phyloP scores from a whole-genome alignment of 2,113 vertebrate species.

The Istiophorus platypterus region DNA sequence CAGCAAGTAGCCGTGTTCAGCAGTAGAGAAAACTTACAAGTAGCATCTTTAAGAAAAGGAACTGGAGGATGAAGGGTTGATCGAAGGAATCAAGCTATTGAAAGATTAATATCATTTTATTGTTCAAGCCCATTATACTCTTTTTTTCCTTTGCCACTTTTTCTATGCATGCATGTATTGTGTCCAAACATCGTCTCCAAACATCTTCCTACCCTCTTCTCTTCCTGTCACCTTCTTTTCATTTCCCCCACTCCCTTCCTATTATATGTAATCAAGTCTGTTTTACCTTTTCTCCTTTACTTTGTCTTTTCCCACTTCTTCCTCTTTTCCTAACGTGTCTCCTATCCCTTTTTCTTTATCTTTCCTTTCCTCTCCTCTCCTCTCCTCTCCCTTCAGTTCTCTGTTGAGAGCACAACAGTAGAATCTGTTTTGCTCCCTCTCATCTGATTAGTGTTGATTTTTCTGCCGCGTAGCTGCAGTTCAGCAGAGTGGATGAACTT shows the following conservation, averaged over 20 bases:
- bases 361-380: constrained; percentile 7
- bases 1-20: too few relatives aligned
- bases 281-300: not conserved
- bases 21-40: too few relatives aligned
- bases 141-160: not conserved
- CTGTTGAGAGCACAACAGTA: constrained; percentile 80
- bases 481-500: constrained; percentile 87
- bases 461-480: constrained; percentile 84
- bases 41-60: not conserved
- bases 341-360: not conserved
- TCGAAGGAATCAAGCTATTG: not conserved
- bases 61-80: not conserved
- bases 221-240: not conserved
- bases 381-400: constrained; percentile 49
- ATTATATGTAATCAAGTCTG: not conserved
- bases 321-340: not conserved
- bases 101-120: not conserved
- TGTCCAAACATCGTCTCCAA: not conserved
- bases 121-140: constrained; percentile 11
- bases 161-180: not conserved
- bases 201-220: not conserved
- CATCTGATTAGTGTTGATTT: constrained; percentile 96
- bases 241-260: not conserved
- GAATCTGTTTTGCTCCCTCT: constrained; percentile 90
- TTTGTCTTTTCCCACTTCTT: constrained; percentile 2